These are phyloP conservation scores for Sebastes baramenuke DNA, from an alignment of 2,797 vertebrate genomes.

Conservation along the genomic window DNA sequence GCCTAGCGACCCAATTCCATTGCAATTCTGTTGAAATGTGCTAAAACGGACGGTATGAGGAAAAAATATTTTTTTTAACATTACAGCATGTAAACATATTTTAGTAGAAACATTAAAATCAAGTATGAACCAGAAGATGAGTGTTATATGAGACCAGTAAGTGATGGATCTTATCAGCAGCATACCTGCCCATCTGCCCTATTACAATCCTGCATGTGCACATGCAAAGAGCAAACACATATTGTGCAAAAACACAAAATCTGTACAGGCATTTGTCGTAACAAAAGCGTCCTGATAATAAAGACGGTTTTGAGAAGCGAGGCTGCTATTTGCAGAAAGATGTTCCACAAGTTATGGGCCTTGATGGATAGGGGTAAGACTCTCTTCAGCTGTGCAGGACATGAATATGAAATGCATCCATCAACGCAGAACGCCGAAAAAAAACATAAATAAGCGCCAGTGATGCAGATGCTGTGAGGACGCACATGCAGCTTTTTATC, in stretches of 20 bases:
- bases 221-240: neutral
- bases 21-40: no score
- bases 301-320: slow-evolving; percentile 21
- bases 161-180: slow-evolving; percentile 58
- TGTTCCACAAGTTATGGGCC: slow-evolving; percentile 50
- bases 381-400: slow-evolving; percentile 53
- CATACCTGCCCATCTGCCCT: slow-evolving; percentile 25
- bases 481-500: slow-evolving; percentile 71
- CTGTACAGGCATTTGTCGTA: slow-evolving; percentile 13
- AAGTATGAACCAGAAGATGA: no score
- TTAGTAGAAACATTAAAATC: no score
- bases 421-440: slow-evolving; percentile 48
- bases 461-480: slow-evolving; percentile 51
- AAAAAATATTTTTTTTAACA: no score
- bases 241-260: slow-evolving; percentile 10
- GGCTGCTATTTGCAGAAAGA: slow-evolving; percentile 70
- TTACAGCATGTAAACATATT: no score
- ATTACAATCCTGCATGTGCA: slow-evolving; percentile 5
- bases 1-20: no score
- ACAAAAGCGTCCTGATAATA: slow-evolving; percentile 49
- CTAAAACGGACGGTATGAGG: no score
- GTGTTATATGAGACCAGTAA: neutral
- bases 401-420: slow-evolving; percentile 66
- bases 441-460: slow-evolving; percentile 64
- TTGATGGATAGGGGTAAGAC: slow-evolving; percentile 55